Evolutionary conservation across 2,113 vertebrate species (phyloP), one percentile per base, ranked within the genome.

Genomic region (Cynoglossus semilaevis): DNA sequence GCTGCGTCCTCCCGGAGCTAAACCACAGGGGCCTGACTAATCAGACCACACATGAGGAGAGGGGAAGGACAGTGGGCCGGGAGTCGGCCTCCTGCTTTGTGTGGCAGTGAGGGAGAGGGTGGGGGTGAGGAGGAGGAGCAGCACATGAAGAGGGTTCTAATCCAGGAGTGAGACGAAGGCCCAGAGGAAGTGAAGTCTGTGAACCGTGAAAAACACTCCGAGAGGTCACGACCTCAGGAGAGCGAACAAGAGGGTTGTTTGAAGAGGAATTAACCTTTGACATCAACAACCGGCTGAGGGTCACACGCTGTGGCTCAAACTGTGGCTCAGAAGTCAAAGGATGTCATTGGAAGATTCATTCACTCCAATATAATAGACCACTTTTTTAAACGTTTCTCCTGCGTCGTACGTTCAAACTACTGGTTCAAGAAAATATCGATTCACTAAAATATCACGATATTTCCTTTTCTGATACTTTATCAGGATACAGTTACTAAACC

Each of bases 41-140:
- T 77, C 77, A 79, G 84, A 88, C 86, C 82, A 86, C 86, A 85
- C 80, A 79, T 51, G 14, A 29, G 11, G 2, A 62, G 38, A 51
- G 40, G 9, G 59, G 55, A 14, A 47, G 9, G 56, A 15, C 10
- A 53, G 61, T 62, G 51, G 62, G 66, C 58, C 6, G 15, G 45
- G 70, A 74, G 38, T 17, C 38, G 51, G 70, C 64, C 62, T 56
- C 49, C 55, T 43, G 17, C 11, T 41, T 11, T 63, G 52, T 60
- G 45, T 43, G 72, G 59, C 42, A 51, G 72, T 59, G 55, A 46
- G 16, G 10, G n/a, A 18, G 44, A 16, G 15, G 16, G 1, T 3
- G 44, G 16, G 16, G 15, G 1, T 5, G 40, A 14, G 2, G 13
- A 42, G 14, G 5, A 12, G 14, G 41, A 42, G 38, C 41, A 42